A percentile compares a stretch with the other conserved stretches of the same genome.
phyloP scores from a whole-genome alignment of 2,888 invertebrate genomes.

The Lithophane semibrunnea region DNA sequence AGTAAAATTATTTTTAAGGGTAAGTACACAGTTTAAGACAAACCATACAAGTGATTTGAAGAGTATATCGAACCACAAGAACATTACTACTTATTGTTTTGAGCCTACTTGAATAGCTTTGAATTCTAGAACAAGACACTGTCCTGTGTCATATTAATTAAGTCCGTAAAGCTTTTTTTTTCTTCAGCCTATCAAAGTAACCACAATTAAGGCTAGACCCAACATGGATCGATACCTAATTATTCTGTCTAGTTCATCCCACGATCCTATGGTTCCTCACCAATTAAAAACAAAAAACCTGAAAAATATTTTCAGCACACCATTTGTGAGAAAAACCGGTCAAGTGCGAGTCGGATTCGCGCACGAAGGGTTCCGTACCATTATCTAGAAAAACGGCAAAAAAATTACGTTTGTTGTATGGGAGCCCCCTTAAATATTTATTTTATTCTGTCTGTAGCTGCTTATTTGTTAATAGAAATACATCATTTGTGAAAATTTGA shows the following conservation, averaged over 20 bases:
- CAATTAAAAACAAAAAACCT: not conserved
- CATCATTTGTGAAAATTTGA: too few relatives aligned
- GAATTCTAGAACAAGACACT: not conserved
- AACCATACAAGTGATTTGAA: not conserved
- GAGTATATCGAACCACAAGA: not conserved
- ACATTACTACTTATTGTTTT: too few relatives aligned
- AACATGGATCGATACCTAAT: slow-evolving; percentile 32
- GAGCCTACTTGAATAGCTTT: not conserved
- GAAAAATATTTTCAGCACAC: slow-evolving; percentile 3
- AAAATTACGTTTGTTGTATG: too few relatives aligned
- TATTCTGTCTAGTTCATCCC: slow-evolving; percentile 8
- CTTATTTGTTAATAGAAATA: too few relatives aligned
- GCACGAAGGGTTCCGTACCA: too few relatives aligned
- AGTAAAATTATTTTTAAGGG: not conserved
- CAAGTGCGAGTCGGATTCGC: too few relatives aligned
- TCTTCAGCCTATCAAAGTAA: not conserved
- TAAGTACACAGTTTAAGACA: too few relatives aligned
- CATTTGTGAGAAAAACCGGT: not conserved
- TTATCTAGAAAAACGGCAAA: too few relatives aligned
- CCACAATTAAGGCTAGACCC: slow-evolving; percentile 33
- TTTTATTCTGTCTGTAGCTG: too few relatives aligned
- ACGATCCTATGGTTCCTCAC: not conserved
- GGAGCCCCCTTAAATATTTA: too few relatives aligned
- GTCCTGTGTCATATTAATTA: slow-evolving; percentile 2
- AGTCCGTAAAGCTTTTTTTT: not conserved